Base-by-base conservation (phyloP, 2,888 invertebrate genomes). In the Platynereis dumerilii region DNA sequence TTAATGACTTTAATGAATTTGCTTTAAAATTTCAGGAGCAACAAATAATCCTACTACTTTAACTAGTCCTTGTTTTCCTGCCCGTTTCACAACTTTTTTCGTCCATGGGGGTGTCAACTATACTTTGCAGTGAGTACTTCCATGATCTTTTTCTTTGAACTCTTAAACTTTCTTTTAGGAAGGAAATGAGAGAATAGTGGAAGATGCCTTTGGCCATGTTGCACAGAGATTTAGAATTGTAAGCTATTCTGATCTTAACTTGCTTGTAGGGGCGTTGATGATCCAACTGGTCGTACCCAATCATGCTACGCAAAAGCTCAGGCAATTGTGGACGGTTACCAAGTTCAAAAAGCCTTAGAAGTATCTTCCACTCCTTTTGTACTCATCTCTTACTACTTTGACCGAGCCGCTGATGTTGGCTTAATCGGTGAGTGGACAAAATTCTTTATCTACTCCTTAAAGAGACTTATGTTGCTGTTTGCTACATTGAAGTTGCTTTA, bases 311-410 rank as follows among this genome's bases (percentile, higher is more conserved):
- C 42, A 12, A 42, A 55, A 10, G 72, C 70, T 28, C 45, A 58
- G 22, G 29, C 29, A 2, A 55, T 73, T 17, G 61, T 77, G 2
- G 24, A 27, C 24, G 52, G 20, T 1, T 26, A 58, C 24, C 60
- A 67, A 2, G 52, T 76, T 17, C 85, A 88, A 39, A 87, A 88
- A 71, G 89, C 90, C 0, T 82, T 85, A 3, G 89, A 89, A 66
- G 78, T 90, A 12, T 86, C 86, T 52, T 83, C 86, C 24, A 87
- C 88, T 68, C 86, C 88, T 34, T 88, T 95, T 61, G 91, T 90
- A 73, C 92, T 94, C 17, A 94, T 98, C 86, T 94, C 95, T 78
- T 98, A 96, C 84, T 98, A 94, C 86, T 96, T 91, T 83, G 97
- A 98, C 80, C 88, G 94, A 66, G 94, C 95, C 2, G 89, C 91